Evolutionary conservation across 2,113 vertebrate species (phyloP), one percentile per base, ranked within the genome.

Genomic region (Tachysurus fulvidraco): DNA sequence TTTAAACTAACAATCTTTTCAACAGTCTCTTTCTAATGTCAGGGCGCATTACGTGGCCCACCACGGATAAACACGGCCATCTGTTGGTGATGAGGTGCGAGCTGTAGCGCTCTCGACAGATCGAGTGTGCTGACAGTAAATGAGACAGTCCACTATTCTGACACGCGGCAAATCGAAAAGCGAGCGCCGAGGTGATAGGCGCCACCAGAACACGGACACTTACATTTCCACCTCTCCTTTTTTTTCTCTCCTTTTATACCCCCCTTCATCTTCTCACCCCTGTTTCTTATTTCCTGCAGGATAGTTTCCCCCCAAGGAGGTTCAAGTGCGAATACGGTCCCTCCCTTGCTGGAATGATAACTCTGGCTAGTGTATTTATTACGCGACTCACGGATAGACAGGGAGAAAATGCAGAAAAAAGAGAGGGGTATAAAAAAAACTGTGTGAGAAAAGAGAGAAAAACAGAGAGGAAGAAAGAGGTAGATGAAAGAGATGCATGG

Each of bases 331-430:
- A 84, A 90, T 90, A 81, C 30, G 64, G 69, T 83, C 83, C 85
- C 82, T 89, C 90, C 85, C 67, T 28, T 89, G 90, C 79, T 91
- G 87, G 92, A 87, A 91, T 90, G 88, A 91, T 89, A 92, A 90
- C 90, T 88, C 91, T 85, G 85, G 88, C 76, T 11, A 50, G 76
- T 36, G 86, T 85, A 91, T 93, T 93, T 83, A 92, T 91, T 93
- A 90, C 44, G 60, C 36, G 5, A 46, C 44, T 50, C 79, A 84
- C 80, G 52, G 71, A 77, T 77, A 62, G 54, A 13, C n/a, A 69
- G 41, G 60, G 71, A 77, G 50, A 80, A 73, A 85, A 73, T 52
- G 86, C n/a, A 55, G 23, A 60, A 83, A 88, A 90, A 82, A 87
- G 77, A 91, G 64, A 52, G 69, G 44, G 79, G 69, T 44, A 55